Evolutionary conservation across 2,797 vertebrate species (phyloP).

Genomic region (Chrosomus eos): DNA sequence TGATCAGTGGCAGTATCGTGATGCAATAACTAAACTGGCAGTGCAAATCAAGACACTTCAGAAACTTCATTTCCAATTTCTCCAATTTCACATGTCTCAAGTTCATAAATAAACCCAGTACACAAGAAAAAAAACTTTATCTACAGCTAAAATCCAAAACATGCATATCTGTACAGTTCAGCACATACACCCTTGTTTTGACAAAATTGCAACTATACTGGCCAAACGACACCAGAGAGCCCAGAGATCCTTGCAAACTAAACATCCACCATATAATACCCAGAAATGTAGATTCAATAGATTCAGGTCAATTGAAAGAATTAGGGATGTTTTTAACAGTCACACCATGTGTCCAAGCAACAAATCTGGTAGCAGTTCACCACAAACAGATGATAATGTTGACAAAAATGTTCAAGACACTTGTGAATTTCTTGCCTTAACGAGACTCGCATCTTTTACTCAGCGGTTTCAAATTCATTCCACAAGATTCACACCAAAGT

Average conservation of each 20-base stretch:
- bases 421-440: conserved; percentile 54
- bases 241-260: conserved; percentile 54
- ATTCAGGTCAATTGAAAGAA: background rate
- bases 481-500: conserved; percentile 35
- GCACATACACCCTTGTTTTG: conserved; percentile 53
- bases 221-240: conserved; percentile 50
- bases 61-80: conserved; percentile 33
- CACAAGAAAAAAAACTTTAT: conserved; percentile 52
- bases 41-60: conserved; percentile 57
- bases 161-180: conserved; percentile 57
- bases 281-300: conserved; percentile 15
- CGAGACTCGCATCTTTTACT: conserved; percentile 5
- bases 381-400: conserved; percentile 13
- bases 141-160: conserved; percentile 62
- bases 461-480: conserved; percentile 11
- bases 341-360: conserved; percentile 22
- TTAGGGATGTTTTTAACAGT: conserved; percentile 47
- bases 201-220: conserved; percentile 53
- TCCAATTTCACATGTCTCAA: conserved; percentile 34
- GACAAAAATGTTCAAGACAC: conserved; percentile 49
- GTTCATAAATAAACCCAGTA: conserved; percentile 49
- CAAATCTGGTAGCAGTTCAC: background rate
- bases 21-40: conserved; percentile 52
- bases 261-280: conserved; percentile 36
- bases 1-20: conserved; percentile 32